Base-by-base conservation (phyloP, 2,888 invertebrate species). In the Pilophorus perplexus region DNA sequence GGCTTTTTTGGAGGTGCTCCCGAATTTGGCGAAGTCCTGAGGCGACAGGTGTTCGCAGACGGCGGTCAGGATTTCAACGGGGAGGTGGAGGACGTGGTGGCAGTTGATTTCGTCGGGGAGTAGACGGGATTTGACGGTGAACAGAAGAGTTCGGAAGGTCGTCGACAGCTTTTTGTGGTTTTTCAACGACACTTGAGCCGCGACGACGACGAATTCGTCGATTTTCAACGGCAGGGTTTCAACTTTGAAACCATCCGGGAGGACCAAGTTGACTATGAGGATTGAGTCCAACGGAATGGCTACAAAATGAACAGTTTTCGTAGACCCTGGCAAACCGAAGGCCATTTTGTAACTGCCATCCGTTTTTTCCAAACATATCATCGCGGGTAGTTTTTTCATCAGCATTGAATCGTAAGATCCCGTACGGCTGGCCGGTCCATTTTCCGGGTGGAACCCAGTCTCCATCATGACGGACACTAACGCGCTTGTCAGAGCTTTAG, bases 301-400 rank as follows among this genome's bases (percentile, higher is more conserved):
- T 1, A 14, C 33, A 4, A 46, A 33, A 20, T 33, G 38, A 3
- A 40, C 33, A 6, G 12, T 6, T 3, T 8, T 4, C 1, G 27
- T 10, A 28, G 52, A 52, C n/a, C 16, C 16, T 18, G 14, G 6
- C 16, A 52, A 28, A 52, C 18, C 18, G 22, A 62, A 62, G 5
- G 27, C 33, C 5, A 62, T 46, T 48, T 62, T 62, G 28, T 62
- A 62, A 14, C 33, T 25, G 5, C 62, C 62, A 8, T 62, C 44
- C 2, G 44, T 37, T 10, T 27, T 48, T 4, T 28, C 16, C 33
- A 46, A 12, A n/a, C 10, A 10, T n/a, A 62, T 12, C 4, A 20
- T 16, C 5, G 62, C 27, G 12, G 62, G 62, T 5, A 62, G 20
- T 48, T 46, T 20, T 16, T 46, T 44, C 62, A 62, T 46, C 18